Percentiles rank a stretch among this genome's conserved stretches.
Conservation (phyloP, 2,113 vertebrate genomes). For the Isichthys henryi region DNA sequence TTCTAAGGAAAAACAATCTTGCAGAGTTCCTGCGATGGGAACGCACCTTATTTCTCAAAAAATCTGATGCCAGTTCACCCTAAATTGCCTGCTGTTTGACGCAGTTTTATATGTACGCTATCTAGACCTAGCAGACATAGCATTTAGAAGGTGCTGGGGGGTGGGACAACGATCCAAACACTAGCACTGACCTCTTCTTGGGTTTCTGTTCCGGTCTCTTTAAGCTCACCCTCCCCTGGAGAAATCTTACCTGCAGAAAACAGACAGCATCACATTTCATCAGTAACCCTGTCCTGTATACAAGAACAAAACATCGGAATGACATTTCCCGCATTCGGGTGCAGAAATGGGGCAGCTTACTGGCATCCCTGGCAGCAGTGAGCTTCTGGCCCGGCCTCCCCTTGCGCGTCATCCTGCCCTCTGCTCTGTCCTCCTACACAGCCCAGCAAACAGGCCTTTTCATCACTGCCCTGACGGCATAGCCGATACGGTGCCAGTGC, state of each 20-base stretch:
- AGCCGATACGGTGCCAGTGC: not conserved
- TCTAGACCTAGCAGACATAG: not conserved
- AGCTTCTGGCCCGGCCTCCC: slow-evolving; percentile 36
- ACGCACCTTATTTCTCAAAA: not conserved
- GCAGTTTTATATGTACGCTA: not conserved
- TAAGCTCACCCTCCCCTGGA: slow-evolving; percentile 23
- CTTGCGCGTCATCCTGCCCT: slow-evolving; percentile 41
- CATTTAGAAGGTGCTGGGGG: too few species aligned
- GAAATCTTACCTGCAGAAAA: slow-evolving; percentile 3
- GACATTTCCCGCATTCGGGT: slow-evolving; percentile 16
- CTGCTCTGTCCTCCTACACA: slow-evolving; percentile 45
- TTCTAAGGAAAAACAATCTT: not conserved
- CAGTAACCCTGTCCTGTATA: not conserved
- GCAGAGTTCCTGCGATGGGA: not conserved
- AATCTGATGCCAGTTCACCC: not conserved
- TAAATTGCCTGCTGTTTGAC: not conserved
- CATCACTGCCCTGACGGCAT: not conserved
- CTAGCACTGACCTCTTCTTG: slow-evolving; percentile 38
- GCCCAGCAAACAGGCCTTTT: not conserved
- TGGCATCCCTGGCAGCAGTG: slow-evolving; percentile 24
- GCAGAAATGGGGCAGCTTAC: not conserved
- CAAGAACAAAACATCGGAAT: not conserved
- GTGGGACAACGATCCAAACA: not conserved
- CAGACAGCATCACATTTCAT: not conserved
- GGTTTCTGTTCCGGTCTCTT: slow-evolving; percentile 12